Conservation (phyloP, 1,140 invertebrate genomes). For the Calosoma granatense region DNA sequence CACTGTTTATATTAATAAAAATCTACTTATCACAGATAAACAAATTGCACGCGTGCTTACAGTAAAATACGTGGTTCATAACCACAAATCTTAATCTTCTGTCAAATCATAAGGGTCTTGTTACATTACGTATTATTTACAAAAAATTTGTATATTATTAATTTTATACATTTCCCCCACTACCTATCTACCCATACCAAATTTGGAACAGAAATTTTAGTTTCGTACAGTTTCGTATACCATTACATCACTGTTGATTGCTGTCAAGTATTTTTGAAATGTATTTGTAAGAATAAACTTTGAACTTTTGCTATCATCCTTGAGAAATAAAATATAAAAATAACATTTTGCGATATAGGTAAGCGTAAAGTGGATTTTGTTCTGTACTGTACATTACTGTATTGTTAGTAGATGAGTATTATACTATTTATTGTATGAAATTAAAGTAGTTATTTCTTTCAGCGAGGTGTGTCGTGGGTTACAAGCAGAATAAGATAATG, state of each 20-base stretch:
- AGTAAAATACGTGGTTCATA: no score
- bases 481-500: no score
- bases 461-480: no score
- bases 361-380: neutral
- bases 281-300: neutral
- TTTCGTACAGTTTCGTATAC: neutral
- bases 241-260: neutral
- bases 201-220: neutral
- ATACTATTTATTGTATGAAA: no score
- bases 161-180: neutral
- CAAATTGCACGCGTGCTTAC: no score
- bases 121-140: neutral
- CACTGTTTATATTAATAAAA: neutral
- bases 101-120: neutral
- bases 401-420: no score
- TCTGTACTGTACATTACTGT: no score
- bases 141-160: no score
- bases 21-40: neutral
- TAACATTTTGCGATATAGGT: neutral
- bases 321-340: neutral
- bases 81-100: neutral
- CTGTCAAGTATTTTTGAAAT: neutral
- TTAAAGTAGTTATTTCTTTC: no score
- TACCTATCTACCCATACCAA: neutral
- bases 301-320: constrained; percentile 3